phyloP scores from a whole-genome alignment of 1,140 invertebrate species.

The Aphelenchoides avenae region DNA sequence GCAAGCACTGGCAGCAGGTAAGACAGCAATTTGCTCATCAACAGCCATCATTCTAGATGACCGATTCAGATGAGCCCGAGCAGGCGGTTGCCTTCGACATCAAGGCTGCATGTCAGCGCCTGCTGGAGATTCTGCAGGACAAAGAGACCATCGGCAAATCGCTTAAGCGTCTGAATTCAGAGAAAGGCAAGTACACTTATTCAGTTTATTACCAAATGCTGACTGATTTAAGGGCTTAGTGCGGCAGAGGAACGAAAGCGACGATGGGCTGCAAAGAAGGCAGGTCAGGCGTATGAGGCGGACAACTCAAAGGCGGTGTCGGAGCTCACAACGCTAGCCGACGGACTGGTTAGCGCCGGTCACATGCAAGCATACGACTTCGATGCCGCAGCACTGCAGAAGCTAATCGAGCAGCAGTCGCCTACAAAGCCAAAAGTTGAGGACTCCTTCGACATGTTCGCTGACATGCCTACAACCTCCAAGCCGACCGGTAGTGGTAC shows the following conservation, averaged over 20 bases:
- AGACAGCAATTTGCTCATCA: constrained; percentile 14
- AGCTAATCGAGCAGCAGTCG: constrained; percentile 17
- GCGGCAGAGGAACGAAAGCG: constrained; percentile 42
- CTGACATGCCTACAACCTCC: not conserved
- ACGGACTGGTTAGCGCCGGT: constrained; percentile 26
- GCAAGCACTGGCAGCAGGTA: constrained; percentile 49
- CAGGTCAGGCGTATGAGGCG: constrained; percentile 24
- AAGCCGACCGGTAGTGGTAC: too few species aligned
- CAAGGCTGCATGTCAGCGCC: constrained; percentile 18
- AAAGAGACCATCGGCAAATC: constrained; percentile 29
- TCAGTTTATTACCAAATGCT: not conserved
- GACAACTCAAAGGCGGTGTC: constrained; percentile 22
- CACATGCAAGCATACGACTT: constrained; percentile 41
- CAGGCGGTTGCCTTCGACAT: constrained; percentile 19
- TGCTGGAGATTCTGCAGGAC: constrained; percentile 21
- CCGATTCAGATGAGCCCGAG: constrained; percentile 20
- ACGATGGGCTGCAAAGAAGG: constrained; percentile 42
- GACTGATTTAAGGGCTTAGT: constrained; percentile 31
- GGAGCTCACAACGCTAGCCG: constrained; percentile 35
- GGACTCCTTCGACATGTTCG: not conserved
- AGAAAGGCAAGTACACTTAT: constrained; percentile 26
- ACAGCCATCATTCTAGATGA: constrained; percentile 12
- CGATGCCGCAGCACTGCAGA: constrained; percentile 1
- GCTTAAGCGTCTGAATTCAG: constrained; percentile 33
- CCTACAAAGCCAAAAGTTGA: too few species aligned